Base-by-base conservation (phyloP, 2,888 invertebrate genomes). In the Cotesia congregata region DNA sequence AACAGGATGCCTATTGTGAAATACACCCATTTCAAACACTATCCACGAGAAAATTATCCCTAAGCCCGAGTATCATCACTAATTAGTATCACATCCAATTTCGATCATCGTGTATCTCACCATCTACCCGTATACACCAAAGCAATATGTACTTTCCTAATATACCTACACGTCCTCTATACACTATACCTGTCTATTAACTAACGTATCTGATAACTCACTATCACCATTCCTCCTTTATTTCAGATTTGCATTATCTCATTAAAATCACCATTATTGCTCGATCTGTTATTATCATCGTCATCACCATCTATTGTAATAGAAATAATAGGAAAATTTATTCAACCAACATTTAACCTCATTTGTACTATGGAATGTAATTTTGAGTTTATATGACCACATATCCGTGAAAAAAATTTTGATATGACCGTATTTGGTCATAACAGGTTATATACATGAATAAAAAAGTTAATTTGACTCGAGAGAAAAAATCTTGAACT, bases 1-100 rank as follows among this genome's bases (percentile, higher is more conserved):
- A 77, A 74, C 74, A 77, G 77, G 70, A 77, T 71, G 61, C 67
- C 74, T 74, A 77, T 74, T 77, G 74, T 77, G 70, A 39, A 70
- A 39, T 65, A 61, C 72, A 9, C 39, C 41, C 64, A 69, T 50
- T 50, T 60, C 61, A 77, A 76, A 76, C 67, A 72, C 72, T 67
- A 72, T 76, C 12, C 62, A 71, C 20, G 60, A 60, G 40, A 41
- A 60, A 77, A 77, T 61, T 68, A 40, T 77, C 40, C 67, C 74
- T 74, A 74, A 74, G 62, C 68, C 69, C n/a, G 50, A 68, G 40
- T 40, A 50, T 40, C 41, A 59, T 41, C n/a, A 41, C 30, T 70
- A 70, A 70, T 70, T 70, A 50, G 70, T 41, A 50, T 70, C 40
- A 59, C 70, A 39, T 41, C 50, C 17, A 68, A 15, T 41, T 15